Evolutionary conservation across 1,140 invertebrate genomes (phyloP).

Genomic region (Kradibia gibbosae): DNA sequence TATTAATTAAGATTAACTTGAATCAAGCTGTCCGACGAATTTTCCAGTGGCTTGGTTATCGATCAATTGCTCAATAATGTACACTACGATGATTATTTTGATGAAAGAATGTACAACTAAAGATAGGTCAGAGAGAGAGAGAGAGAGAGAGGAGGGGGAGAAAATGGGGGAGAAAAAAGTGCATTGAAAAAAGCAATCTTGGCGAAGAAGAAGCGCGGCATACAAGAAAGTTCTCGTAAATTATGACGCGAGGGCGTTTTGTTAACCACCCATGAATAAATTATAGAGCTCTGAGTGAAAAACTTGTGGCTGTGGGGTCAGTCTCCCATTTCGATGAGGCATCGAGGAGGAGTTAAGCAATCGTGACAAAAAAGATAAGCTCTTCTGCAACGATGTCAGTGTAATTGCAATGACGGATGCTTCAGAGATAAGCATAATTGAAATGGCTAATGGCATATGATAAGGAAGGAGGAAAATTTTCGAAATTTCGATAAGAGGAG

Average conservation of each 20-base stretch:
- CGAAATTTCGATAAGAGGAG: constrained; percentile 15
- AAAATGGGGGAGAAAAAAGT: not conserved
- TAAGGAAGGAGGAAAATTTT: not conserved
- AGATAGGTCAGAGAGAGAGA: not conserved
- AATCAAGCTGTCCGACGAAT: no score
- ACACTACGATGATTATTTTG: no score
- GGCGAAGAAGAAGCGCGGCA: constrained; percentile 48
- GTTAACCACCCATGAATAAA: constrained; percentile 70
- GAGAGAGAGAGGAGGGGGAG: no score
- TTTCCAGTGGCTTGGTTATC: no score
- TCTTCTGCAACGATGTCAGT: not conserved
- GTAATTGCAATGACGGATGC: not conserved
- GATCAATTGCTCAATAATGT: no score
- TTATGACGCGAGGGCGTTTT: constrained; percentile 39
- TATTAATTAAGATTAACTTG: no score
- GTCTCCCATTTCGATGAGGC: not conserved
- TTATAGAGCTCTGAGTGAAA: constrained; percentile 56
- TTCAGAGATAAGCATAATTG: constrained; percentile 7
- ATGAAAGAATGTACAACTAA: not conserved
- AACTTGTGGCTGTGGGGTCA: constrained; percentile 18
- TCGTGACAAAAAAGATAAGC: constrained; percentile 35
- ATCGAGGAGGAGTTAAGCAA: constrained; percentile 25
- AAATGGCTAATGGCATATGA: not conserved
- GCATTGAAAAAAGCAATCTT: not conserved
- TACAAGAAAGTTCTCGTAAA: not conserved